Conservation (phyloP, 1,140 invertebrate species). For the Eufriesea mexicana region DNA sequence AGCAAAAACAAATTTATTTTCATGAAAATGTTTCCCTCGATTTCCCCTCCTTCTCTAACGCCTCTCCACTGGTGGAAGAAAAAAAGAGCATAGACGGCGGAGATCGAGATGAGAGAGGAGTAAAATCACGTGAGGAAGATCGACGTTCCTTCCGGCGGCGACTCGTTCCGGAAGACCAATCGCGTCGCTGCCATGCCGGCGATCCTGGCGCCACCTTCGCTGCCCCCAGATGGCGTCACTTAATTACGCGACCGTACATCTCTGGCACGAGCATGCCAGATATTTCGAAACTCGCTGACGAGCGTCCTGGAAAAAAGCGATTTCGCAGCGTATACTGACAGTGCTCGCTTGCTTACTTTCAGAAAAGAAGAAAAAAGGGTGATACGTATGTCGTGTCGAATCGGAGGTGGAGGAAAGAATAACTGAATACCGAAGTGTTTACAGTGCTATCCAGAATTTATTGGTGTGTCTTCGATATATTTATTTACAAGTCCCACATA, state of each 20-base stretch:
- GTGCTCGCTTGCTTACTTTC: neutral
- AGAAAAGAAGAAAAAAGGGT: neutral
- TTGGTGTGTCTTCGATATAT: neutral
- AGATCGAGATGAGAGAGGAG: neutral
- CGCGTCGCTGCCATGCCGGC: neutral
- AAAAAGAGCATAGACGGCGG: neutral
- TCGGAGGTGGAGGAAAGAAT: neutral
- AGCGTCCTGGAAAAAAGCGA: neutral
- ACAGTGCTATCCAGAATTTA: constrained; percentile 11
- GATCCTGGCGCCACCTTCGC: neutral
- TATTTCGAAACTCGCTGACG: neutral
- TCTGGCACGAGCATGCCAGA: neutral
- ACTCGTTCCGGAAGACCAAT: constrained; percentile 27
- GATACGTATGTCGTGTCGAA: neutral
- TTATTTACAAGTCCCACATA: neutral
- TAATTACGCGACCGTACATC: constrained; percentile 25
- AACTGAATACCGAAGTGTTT: neutral
- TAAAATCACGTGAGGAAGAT: constrained; percentile 12
- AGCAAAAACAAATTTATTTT: constrained; percentile 65
- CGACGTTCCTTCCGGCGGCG: constrained; percentile 7
- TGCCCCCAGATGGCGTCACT: neutral
- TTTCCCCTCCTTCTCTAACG: too few relatives aligned
- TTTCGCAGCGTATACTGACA: neutral
- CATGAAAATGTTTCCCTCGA: neutral
- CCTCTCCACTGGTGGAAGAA: neutral